phyloP scores from a whole-genome alignment of 2,113 vertebrate genomes.

The Sinocyclocheilus anshuiensis region DNA sequence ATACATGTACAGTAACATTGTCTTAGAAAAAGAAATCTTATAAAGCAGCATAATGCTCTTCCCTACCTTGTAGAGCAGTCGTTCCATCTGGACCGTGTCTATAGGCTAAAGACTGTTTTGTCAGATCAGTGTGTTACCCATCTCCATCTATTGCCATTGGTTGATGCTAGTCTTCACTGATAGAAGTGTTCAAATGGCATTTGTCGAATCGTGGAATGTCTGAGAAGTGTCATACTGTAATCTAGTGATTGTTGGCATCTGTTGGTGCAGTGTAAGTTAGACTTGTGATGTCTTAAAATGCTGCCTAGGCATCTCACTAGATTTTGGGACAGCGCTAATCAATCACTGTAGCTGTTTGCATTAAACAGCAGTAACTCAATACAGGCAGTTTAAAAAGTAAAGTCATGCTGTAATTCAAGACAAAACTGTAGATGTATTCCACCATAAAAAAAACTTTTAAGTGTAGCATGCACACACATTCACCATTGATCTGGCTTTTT shows the following conservation, averaged over 20 bases:
- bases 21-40: neutral
- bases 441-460: neutral
- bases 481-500: slow-evolving; percentile 24
- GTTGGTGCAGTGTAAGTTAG: neutral
- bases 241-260: neutral
- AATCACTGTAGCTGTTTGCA: neutral
- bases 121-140: neutral
- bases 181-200: neutral
- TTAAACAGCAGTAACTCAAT: slow-evolving; percentile 7
- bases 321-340: neutral
- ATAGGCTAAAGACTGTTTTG: neutral
- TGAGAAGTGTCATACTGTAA: neutral
- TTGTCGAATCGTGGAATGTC: neutral
- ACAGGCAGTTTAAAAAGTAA: neutral
- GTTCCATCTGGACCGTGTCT: neutral
- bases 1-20: neutral
- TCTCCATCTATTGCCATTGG: neutral
- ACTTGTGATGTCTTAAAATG: neutral
- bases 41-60: neutral
- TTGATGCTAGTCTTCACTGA: neutral
- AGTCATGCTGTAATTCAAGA: neutral
- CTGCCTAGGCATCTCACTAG: neutral
- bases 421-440: neutral
- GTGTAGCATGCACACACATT: slow-evolving; percentile 22
- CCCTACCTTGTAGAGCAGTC: too few relatives aligned